Base-by-base conservation (phyloP, 1,140 invertebrate genomes). In the Hycleus cichorii region DNA sequence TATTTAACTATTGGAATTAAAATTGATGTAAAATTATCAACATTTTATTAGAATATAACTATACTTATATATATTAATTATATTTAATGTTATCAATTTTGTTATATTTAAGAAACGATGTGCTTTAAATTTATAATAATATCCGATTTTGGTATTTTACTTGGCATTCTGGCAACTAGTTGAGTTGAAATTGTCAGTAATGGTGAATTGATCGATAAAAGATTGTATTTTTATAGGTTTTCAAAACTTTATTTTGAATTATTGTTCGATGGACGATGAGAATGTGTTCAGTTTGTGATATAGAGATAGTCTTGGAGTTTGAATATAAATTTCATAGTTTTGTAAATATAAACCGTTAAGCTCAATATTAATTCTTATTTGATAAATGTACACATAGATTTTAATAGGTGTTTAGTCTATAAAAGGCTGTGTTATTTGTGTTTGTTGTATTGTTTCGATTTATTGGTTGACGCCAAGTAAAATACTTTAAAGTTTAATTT, bases 231-330 rank as follows among this genome's bases (percentile, higher is more conserved):
- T 12, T 39, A 2, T 39, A 39, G 6, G 6, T 39, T 39, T 6
- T 39, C 6, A 6, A 1, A 7, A 10, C 1, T 39, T 39, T 39
- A 10, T 39, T 39, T 39, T 39, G 8, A 42, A 5, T 42, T 8
- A 7, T 4, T 42, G 40, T 7, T 42, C 32, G 32, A 32, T 42
- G 40, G 9, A 8, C 6, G 48, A 53, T 39, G 54, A 56, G 39
- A 55, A 56, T 61, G 59, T 61, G 59, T 61, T 61, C 59, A 61
- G 59, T 61, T 61, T 57, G 59, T 61, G 59, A 61, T 61, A 57
- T 57, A 57, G 43, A n/a, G 5, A 57, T n/a, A 25, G 45, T 12
- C 1, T 25, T 49, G 55, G 32, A 32, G 32, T 32, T 32, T 55
- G 47, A 55, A 55, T 55, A 55, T 55, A 18, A 18, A 18, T 18